These are phyloP conservation scores for Hyalella azteca DNA, from an alignment of 2,888 invertebrate species.

Conservation along the genomic window DNA sequence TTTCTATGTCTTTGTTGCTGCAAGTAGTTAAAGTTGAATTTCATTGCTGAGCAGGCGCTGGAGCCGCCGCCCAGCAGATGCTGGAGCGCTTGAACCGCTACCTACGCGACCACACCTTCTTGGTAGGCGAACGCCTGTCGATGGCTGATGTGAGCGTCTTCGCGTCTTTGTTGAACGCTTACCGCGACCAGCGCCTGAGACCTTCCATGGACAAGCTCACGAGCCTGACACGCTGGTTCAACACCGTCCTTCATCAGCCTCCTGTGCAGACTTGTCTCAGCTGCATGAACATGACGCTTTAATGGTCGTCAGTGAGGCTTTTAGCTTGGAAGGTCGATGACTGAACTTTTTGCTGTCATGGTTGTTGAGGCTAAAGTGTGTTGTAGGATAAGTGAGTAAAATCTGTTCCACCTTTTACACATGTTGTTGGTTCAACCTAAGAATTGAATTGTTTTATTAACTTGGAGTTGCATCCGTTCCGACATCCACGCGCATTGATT, in stretches of 20 bases:
- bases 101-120: slow-evolving; percentile 63
- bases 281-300: background rate
- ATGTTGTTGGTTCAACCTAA: too few relatives aligned
- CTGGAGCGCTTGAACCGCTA: slow-evolving; percentile 62
- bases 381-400: too few relatives aligned
- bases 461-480: too few relatives aligned
- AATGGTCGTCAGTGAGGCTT: background rate
- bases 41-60: slow-evolving; percentile 60
- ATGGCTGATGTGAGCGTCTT: slow-evolving; percentile 65
- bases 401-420: too few relatives aligned
- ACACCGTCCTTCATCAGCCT: slow-evolving; percentile 64
- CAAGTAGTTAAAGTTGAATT: too few relatives aligned
- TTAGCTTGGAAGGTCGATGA: too few relatives aligned
- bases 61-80: slow-evolving; percentile 60
- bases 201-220: background rate
- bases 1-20: too few relatives aligned
- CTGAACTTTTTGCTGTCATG: too few relatives aligned
- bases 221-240: slow-evolving; percentile 63
- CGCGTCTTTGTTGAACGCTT: slow-evolving; percentile 37
- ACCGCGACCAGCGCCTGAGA: background rate
- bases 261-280: slow-evolving; percentile 60
- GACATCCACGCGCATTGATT: too few relatives aligned
- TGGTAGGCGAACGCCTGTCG: slow-evolving; percentile 64
- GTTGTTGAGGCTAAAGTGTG: too few relatives aligned
- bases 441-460: too few relatives aligned